Base-by-base conservation (phyloP, 35 echinoderm and acorn worm genomes). In the Diadema setosum region DNA sequence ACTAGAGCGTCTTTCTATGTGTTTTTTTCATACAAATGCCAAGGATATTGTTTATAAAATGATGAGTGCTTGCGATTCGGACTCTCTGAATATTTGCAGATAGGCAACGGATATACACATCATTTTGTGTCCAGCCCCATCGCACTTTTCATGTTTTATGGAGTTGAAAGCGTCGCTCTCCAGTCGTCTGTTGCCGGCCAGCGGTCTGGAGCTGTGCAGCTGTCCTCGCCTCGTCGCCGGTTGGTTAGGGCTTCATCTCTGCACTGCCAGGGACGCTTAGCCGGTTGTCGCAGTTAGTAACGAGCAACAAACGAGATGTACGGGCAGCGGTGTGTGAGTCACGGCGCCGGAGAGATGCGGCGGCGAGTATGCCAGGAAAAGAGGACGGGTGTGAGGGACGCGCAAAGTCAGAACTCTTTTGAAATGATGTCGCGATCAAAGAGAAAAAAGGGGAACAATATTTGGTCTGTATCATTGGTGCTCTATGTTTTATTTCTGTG, bases 241-340 rank as follows among this genome's bases (percentile, higher is more conserved):
- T n/a, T n/a, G n/a, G 61, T 65, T 65, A 15, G 4, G 61, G 61
- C 27, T 65, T 67, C 21, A 67, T n/a, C n/a, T n/a, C n/a, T n/a
- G n/a, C n/a, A n/a, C n/a, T n/a, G 48, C 73, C 24, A 78, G 12
- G 73, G 73, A 78, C 73, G 73, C 73, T 44, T 78, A 52, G 36
- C 73, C n/a, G 36, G 18, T 6, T 21, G 35, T 21, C 73, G 20
- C n/a, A 52, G 35, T 39, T n/a, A 78, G 33, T 18, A 36, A 78
- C 73, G 73, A 34, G 73, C 73, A 34, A 41, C 44, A 44, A 25
- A 6, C 73, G 37, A 41, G 73, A 67, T 67, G 63, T 67, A 18
- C 11, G 40, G 35, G 39, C 37, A n/a, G n/a, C 73, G 34, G 34
- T 35, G 73, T 35, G 39, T 44, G 39, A 5, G 33, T 52, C 9